These are phyloP conservation scores for Epinephelus cyanopodus DNA, from an alignment of 2,113 vertebrate species.

Conservation along the genomic window DNA sequence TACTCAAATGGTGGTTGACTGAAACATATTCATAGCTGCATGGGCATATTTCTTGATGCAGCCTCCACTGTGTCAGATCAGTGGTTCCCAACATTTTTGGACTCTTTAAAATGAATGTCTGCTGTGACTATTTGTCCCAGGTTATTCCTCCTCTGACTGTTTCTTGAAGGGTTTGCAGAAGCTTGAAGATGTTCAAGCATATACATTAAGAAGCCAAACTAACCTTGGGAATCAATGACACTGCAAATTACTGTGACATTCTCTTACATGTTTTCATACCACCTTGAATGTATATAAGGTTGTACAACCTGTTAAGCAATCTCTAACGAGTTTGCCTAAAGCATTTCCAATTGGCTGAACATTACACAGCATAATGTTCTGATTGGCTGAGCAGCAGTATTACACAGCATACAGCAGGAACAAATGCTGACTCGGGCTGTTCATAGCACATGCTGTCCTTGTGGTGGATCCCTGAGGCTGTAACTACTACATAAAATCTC, in stretches of 20 bases:
- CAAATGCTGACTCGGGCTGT: neutral
- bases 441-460: neutral
- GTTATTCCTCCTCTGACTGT: neutral
- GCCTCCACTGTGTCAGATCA: neutral
- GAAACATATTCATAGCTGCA: neutral
- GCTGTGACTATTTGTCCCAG: neutral
- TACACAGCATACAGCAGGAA: neutral
- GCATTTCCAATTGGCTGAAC: neutral
- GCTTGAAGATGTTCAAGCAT: neutral
- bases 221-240: no score
- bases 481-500: neutral
- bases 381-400: no score
- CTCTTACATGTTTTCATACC: neutral
- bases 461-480: neutral
- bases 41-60: neutral
- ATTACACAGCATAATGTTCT: neutral
- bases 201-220: neutral
- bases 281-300: neutral
- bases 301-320: neutral
- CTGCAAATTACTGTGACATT: neutral
- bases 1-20: no score
- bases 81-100: neutral
- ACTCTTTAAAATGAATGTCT: neutral
- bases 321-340: neutral
- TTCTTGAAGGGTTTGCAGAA: neutral